Conservation (phyloP, 2,888 invertebrate genomes). For the Adelognathus sp. region DNA sequence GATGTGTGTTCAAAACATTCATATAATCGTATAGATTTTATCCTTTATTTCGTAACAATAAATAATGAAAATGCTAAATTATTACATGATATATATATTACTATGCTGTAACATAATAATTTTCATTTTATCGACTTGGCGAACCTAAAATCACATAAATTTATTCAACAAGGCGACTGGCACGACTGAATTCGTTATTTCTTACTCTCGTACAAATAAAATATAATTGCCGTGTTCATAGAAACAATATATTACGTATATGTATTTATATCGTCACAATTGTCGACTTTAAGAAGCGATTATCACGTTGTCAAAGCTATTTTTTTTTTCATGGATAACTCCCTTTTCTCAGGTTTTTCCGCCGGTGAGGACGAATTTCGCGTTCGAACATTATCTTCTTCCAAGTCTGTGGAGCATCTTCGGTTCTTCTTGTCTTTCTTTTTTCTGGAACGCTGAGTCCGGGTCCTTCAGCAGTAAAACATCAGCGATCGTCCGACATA, state of each 20-base stretch:
- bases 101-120: conserved; percentile 28
- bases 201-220: conserved; percentile 3
- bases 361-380: not conserved
- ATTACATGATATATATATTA: conserved; percentile 49
- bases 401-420: not conserved
- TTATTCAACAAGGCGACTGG: conserved; percentile 53
- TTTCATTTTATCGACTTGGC: conserved; percentile 33
- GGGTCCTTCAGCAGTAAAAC: no score
- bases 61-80: conserved; percentile 70
- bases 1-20: no score
- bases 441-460: no score
- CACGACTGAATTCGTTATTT: conserved; percentile 40
- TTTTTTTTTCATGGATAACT: not conserved
- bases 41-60: conserved; percentile 71
- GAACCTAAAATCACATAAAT: conserved; percentile 45
- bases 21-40: conserved; percentile 24
- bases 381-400: not conserved
- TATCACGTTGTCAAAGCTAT: conserved; percentile 5
- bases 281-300: not conserved
- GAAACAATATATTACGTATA: conserved; percentile 27
- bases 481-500: no score
- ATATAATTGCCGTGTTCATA: conserved; percentile 27
- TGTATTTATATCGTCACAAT: not conserved
- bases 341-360: not conserved
- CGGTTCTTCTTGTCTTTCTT: not conserved